Base-by-base conservation (phyloP, 2,113 vertebrate species). In the Hystrix brachyura region DNA sequence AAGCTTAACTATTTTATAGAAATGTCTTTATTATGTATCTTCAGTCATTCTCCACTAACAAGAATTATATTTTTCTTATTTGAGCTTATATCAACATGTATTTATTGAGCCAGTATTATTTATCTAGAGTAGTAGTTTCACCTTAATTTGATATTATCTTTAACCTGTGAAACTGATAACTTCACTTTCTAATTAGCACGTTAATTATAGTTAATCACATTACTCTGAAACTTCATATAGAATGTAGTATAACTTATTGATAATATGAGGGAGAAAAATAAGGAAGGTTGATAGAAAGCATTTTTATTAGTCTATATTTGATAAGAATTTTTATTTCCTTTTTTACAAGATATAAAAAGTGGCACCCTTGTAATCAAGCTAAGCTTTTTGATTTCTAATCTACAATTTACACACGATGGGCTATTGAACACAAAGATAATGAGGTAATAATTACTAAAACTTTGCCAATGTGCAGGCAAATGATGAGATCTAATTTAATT, bases 381-480 rank as follows among this genome's bases (percentile, higher is more conserved):
- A 91, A 96, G 59, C 18, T 48, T 85, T 72, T 92, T 81, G n/a
- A 60, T 84, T 94, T 91, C 21, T 93, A 89, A 95, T 62, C 91
- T 96, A 95, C 23, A 94, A 5, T 19, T 92, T 81, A 43, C 19
- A 94, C 48, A 60, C 69, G 90, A 88, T 10, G 67, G 53, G 43
- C 85, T 92, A 95, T 86, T 97, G 74, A 96, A 95, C 53, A 64
- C 27, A 74, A 96, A 93, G 21, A 29, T 92, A 95, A 98, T 55
- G 69, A 94, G 65, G 43, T 46, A 76, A 53, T 83, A 55, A 97
- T 96, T 96, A 64, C 62, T 51, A 64, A 97, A 97, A 91, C 17
- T 46, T 80, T 10, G 0, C 0, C 90, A 90, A 29, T 84, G 86
- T 85, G 18, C 80, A 65, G 32, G 55, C 69, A 90, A 81, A 64